Evolutionary conservation across 2,797 vertebrate species (phyloP), one percentile per base, ranked within the genome.

Genomic region (Erethizon dorsatum): DNA sequence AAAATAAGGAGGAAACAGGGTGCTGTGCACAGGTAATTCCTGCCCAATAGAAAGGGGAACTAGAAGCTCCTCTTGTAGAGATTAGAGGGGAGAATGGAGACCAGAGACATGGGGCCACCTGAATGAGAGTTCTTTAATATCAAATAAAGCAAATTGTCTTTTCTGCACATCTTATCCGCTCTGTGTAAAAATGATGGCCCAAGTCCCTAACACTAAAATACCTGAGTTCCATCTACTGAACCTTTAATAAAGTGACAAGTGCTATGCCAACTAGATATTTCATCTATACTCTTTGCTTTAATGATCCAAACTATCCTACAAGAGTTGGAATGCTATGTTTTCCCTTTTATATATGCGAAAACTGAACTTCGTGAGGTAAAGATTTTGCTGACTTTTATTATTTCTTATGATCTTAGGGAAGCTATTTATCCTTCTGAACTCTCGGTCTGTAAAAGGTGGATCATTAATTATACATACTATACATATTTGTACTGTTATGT

Each of bases 181-280:
- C 5, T 87, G 69, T 91, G 67, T 95, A 59, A 95, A 91, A 82
- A 71, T 92, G 28, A 79, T 52, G 33, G 18, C 52, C 22, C 9
- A n/a, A 33, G 54, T 6, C 61, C n/a, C 22, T 45, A 15, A n/a
- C 80, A 50, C 47, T 37, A 61, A 28, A 37, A 41, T 2, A 24
- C 26, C 57, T 69, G 57, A 92, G n/a, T 88, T 93, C 54, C 13
- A 69, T 31, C 28, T 92, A 20, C 31, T 45, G 52, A 90, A 20
- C 13, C n/a, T 90, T 90, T 80, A 20, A 11, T 26, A 50, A 3
- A 83, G 69, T 52, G 26, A 52, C 14, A 24, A 20, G 10, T 63
- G 59, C 15, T 83, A 24, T 31, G 45, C 14, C 9, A 84, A 37
- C 33, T 65, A 52, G 65, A 13, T 26, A 47, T 12, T 54, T 82